Evolutionary conservation across 2,113 vertebrate species (phyloP), one percentile per base, ranked within the genome.

Genomic region (Platanista minor): DNA sequence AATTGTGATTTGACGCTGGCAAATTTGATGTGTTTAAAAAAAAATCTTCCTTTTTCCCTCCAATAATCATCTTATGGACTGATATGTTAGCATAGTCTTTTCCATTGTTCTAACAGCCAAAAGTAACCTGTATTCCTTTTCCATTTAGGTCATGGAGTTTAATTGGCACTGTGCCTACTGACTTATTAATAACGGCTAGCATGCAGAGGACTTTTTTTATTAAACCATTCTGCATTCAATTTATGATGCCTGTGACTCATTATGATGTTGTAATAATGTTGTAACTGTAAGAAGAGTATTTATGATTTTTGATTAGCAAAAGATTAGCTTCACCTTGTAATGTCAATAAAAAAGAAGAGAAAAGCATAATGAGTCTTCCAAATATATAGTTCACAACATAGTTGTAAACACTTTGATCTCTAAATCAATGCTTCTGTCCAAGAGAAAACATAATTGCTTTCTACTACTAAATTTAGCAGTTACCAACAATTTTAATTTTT

Each of bases 51-150:
- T 64, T 87, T 75, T 25, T 41, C 3, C 11, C 11, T 83, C 4
- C 36, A 41, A 2, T 87, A 75, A 85, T 69, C 39, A 86, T 61
- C 10, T 10, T 54, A 77, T 69, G 15, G 14, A 33, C 54, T 92
- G 12, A n/a, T 17, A 74, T 86, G 88, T 61, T 90, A 41, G 27
- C 52, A 61, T 7, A 49, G 11, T 93, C 14, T 74, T 93, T 31
- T 96, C 71, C 78, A 74, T 90, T 88, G 67, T 95, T 94, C 46
- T 95, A 80, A n/a, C 52, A 72, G 8, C 81, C 94, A 74, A 92
- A 62, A 84, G 31, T 69, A 87, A 75, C 67, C 33, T 64, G 27
- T 75, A 49, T 7, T 69, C 3, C n/a, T 78, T 93, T 88, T 78
- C 17, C 18, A 52, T 82, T 95, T 84, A 94, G 57, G 39, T 94